phyloP scores from a whole-genome alignment of 2,797 vertebrate species.

The Anguilla anguilla region DNA sequence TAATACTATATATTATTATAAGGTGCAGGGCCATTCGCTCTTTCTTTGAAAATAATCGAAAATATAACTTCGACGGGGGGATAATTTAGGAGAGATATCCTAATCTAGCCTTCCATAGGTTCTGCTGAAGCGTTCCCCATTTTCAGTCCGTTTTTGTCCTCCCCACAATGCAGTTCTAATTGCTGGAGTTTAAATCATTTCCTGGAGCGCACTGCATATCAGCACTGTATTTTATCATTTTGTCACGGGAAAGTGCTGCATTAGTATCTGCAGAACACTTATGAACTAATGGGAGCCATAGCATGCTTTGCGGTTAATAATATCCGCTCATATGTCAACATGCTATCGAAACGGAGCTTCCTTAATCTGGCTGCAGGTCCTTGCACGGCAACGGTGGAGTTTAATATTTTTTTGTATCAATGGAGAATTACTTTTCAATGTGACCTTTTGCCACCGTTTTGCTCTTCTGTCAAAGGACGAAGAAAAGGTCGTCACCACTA shows the following conservation, averaged over 20 bases:
- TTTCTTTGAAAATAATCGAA: neutral
- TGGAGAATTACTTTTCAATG: neutral
- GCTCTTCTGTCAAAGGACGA: neutral
- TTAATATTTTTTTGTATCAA: slow-evolving; percentile 13
- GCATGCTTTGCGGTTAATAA: neutral
- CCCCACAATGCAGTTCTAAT: neutral
- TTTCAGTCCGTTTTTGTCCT: neutral
- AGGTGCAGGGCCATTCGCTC: neutral
- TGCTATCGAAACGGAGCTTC: neutral
- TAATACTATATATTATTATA: no score
- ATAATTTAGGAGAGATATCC: neutral
- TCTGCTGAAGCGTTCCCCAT: neutral
- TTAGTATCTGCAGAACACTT: neutral
- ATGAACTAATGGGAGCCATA: neutral
- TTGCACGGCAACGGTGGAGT: neutral
- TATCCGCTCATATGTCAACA: slow-evolving; percentile 6
- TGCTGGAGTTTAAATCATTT: neutral
- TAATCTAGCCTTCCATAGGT: neutral
- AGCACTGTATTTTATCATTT: neutral
- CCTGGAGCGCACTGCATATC: neutral
- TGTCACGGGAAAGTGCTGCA: neutral
- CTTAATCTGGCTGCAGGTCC: neutral
- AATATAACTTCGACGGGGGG: no score
- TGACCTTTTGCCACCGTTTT: neutral
- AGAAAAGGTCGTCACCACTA: neutral